These are phyloP conservation scores for Lithophane semibrunnea DNA, from an alignment of 2,888 invertebrate species.

Conservation along the genomic window DNA sequence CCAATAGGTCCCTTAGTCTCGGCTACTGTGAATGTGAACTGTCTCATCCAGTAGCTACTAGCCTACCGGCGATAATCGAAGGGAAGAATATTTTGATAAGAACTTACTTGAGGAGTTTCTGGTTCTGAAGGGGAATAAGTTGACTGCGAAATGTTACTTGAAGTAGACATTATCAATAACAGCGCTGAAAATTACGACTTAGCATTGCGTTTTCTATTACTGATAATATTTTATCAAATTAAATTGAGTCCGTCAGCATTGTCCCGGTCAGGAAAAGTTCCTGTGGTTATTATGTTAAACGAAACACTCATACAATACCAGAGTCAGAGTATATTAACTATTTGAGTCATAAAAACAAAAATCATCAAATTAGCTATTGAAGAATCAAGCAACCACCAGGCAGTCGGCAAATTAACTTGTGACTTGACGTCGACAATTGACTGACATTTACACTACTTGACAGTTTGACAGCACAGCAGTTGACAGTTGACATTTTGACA, in stretches of 20 bases:
- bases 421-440: no score
- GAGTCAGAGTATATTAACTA: no score
- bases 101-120: slow-evolving; percentile 85
- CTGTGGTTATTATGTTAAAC: not conserved
- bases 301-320: not conserved
- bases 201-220: slow-evolving; percentile 15
- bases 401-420: no score
- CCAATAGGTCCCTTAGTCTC: not conserved
- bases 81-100: not conserved
- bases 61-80: not conserved
- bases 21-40: not conserved
- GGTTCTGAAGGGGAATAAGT: slow-evolving; percentile 86
- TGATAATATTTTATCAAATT: not conserved
- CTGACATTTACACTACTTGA: no score
- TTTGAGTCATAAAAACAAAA: not conserved
- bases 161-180: slow-evolving; percentile 84
- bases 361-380: no score
- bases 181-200: not conserved
- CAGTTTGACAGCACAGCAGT: no score
- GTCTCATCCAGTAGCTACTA: not conserved
- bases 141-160: slow-evolving; percentile 86
- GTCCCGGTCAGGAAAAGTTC: not conserved
- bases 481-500: no score
- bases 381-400: no score
- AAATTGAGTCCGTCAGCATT: not conserved